A percentile compares a stretch with the other conserved stretches of the same genome.
phyloP scores from a whole-genome alignment of 2,797 vertebrate genomes.

The Crenichthys baileyi region DNA sequence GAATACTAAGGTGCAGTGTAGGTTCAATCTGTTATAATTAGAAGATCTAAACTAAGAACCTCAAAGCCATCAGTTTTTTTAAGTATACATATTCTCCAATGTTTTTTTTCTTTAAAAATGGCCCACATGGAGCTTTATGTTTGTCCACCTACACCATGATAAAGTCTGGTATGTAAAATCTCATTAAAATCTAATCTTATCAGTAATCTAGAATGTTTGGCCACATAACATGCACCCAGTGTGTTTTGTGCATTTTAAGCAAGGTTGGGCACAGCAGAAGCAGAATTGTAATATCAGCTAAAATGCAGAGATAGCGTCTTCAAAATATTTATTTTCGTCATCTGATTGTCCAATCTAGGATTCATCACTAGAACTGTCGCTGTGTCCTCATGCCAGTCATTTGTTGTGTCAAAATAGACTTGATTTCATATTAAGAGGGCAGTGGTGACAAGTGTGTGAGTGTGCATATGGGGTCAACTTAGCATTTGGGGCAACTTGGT shows the following conservation, averaged over 20 bases:
- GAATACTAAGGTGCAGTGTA: neutral
- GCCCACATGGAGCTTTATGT: too few species aligned
- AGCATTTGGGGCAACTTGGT: slow-evolving; percentile 13
- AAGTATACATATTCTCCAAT: too few species aligned
- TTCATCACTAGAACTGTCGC: slow-evolving; percentile 31
- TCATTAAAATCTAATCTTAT: neutral
- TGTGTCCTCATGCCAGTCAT: slow-evolving; percentile 56
- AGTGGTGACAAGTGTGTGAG: slow-evolving; percentile 54
- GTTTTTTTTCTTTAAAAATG: too few species aligned
- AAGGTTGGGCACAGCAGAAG: slow-evolving; percentile 1
- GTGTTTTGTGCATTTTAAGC: slow-evolving; percentile 9
- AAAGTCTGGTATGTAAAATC: neutral
- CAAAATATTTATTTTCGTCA: slow-evolving; percentile 33
- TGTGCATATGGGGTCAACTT: slow-evolving; percentile 34
- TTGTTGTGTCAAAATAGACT: slow-evolving; percentile 68
- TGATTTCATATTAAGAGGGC: slow-evolving; percentile 63
- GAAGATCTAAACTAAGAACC: too few species aligned
- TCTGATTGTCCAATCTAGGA: slow-evolving; percentile 42
- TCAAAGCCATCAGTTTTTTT: too few species aligned
- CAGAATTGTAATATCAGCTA: neutral
- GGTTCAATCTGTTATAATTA: slow-evolving; percentile 9
- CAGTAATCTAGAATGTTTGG: neutral
- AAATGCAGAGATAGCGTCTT: slow-evolving; percentile 15
- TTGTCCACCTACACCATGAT: too few species aligned
- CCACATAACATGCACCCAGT: neutral